Base-by-base conservation (phyloP, 2,113 vertebrate species). In the Chionodraco myersi region DNA sequence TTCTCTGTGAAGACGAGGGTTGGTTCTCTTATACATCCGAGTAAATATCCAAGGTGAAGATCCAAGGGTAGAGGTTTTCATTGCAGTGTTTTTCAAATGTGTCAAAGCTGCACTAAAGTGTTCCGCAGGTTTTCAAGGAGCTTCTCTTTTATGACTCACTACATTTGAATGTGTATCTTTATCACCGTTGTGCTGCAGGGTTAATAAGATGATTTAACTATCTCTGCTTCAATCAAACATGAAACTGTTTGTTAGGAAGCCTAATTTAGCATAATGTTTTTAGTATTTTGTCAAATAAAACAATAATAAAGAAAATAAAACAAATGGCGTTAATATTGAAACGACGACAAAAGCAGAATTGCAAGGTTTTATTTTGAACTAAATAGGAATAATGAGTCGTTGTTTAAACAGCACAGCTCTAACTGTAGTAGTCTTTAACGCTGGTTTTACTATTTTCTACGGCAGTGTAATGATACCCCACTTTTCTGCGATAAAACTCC, bases 401-500 rank as follows among this genome's bases (percentile, higher is more conserved):
- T 36, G 63, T 75, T 71, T n/a, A 66, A 82, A 62, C 30, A 0
- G 3, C 30, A 30, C 30, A 30, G 30, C 30, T 30, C 30, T 30
- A 30, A 34, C 36, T 49, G 47, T 47, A 3, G 6, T 47, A 13
- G 44, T 88, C 23, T 74, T 70, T 15, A 64, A 56, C 60, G 51
- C 65, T 71, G 30, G 45, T 64, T 64, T 34, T 2, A 47, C 44
- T 84, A 59, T 72, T 36, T 14, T 60, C 56, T 49, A 58, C 53
- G 59, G 48, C 57, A 52, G 21, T 56, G 30, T 64, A 48, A 21
- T 65, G 69, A 77, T 72, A 75, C 69, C 18, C 67, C 54, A 7
- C 12, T 77, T 36, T 74, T 60, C 63, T 56, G 16, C 53, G 49
- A 72, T 82, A 34, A 82, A 85, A 78, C 53, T 36, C 64, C 45